Percentiles rank a stretch among this genome's conserved stretches.
Evolutionary conservation across 1,140 invertebrate species (phyloP).

Genomic region (Trissolcus basalis): DNA sequence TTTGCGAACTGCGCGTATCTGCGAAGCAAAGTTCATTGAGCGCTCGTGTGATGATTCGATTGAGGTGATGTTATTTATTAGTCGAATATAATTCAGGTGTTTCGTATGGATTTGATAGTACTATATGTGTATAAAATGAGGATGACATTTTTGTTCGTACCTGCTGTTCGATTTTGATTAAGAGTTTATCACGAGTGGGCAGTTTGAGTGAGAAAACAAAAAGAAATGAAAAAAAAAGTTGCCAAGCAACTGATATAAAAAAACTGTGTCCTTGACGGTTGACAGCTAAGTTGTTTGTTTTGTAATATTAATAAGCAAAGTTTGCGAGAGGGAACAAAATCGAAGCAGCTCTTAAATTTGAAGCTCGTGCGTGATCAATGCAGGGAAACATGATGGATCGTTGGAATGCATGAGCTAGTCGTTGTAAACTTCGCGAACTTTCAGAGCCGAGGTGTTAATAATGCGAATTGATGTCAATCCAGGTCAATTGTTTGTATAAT

Average conservation of each 20-base stretch:
- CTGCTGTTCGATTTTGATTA: constrained; percentile 29
- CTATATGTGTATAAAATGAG: constrained; percentile 18
- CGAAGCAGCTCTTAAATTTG: not conserved
- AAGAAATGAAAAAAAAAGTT: not conserved
- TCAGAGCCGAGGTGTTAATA: constrained; percentile 18
- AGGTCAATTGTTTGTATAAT: constrained; percentile 38
- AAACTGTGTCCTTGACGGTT: not conserved
- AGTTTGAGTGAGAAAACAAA: not conserved
- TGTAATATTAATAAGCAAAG: not conserved
- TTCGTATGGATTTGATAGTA: constrained; percentile 22
- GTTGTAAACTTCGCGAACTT: constrained; percentile 1
- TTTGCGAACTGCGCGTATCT: not conserved
- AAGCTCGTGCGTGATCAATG: not conserved
- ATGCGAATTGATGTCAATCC: constrained; percentile 30
- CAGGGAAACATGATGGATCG: constrained; percentile 4
- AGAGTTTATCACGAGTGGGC: constrained; percentile 3
- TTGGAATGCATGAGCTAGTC: not conserved
- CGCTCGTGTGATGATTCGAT: not conserved
- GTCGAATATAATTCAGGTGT: constrained; percentile 12
- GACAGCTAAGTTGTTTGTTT: too few relatives aligned
- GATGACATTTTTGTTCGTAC: constrained; percentile 35
- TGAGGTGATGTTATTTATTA: constrained; percentile 18
- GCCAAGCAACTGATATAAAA: constrained; percentile 3
- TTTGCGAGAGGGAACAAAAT: not conserved
- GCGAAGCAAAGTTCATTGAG: not conserved